These are phyloP conservation scores for Drosophila glabriapex DNA, from an alignment of 2,888 invertebrate genomes.

Conservation along the genomic window DNA sequence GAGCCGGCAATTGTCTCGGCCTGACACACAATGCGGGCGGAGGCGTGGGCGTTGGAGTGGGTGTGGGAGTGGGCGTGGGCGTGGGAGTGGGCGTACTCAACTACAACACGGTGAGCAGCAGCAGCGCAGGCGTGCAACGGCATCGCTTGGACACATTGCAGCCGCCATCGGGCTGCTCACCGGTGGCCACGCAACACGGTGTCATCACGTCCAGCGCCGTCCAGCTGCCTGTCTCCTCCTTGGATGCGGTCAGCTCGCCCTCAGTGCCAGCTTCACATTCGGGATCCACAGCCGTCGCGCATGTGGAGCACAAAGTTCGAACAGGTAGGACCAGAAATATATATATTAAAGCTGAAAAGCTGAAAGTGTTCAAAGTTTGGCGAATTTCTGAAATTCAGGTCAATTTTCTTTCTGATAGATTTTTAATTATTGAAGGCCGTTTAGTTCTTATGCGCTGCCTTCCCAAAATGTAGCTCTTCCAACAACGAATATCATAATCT, in stretches of 20 bases:
- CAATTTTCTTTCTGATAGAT: neutral
- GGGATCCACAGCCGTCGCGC: constrained; percentile 60
- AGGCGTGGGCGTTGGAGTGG: constrained; percentile 63
- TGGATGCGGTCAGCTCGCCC: constrained; percentile 67
- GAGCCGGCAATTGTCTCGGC: constrained; percentile 82
- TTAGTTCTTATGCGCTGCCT: neutral
- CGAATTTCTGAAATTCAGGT: neutral
- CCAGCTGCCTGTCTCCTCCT: constrained; percentile 48
- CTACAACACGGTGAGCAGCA: constrained; percentile 80
- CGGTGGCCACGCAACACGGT: constrained; percentile 81
- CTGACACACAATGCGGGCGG: constrained; percentile 78
- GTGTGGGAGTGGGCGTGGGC: constrained; percentile 49
- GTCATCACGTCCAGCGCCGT: constrained; percentile 82
- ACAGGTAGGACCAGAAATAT: constrained; percentile 47
- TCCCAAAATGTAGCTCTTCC: neutral
- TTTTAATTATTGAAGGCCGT: accelerated
- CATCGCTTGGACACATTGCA: constrained; percentile 84
- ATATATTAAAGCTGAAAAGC: neutral
- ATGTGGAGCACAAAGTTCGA: constrained; percentile 78
- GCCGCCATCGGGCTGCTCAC: constrained; percentile 82
- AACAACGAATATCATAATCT: neutral
- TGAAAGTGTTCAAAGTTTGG: neutral
- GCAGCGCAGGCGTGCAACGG: constrained; percentile 83
- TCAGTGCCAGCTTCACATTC: constrained; percentile 60
- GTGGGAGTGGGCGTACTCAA: constrained; percentile 63